Conservation (phyloP, 2,113 vertebrate species). For the Vidua macroura region DNA sequence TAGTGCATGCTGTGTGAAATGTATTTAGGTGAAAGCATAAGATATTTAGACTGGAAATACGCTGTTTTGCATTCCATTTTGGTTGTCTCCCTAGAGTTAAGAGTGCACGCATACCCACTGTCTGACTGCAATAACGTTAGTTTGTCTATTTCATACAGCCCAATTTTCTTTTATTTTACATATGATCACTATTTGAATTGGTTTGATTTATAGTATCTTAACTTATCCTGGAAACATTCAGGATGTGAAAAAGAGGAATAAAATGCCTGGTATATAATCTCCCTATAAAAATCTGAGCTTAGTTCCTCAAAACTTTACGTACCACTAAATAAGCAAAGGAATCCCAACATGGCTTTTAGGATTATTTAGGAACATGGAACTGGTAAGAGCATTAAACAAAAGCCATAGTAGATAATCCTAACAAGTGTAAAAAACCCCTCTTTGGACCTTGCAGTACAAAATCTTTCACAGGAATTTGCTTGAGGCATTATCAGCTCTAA, state of each 20-base stretch:
- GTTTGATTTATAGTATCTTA: not conserved
- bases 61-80: not conserved
- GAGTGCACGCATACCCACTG: not conserved
- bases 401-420: not conserved
- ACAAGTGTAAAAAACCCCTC: not conserved
- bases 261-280: not conserved
- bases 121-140: not conserved
- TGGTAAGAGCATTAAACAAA: not conserved
- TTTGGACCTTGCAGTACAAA: not conserved
- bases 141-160: not conserved
- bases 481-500: not conserved
- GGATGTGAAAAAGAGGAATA: not conserved
- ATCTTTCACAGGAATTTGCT: not conserved
- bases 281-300: not conserved
- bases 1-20: not conserved
- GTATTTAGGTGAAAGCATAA: not conserved
- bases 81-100: not conserved
- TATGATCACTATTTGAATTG: not conserved
- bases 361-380: not conserved
- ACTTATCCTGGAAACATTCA: not conserved
- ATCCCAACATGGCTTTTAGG: not conserved
- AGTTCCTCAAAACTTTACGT: not conserved
- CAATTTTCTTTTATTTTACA: not conserved
- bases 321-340: not conserved
- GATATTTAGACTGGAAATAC: not conserved